Conservation (phyloP, 1,140 invertebrate species). For the Diorhabda carinulata region DNA sequence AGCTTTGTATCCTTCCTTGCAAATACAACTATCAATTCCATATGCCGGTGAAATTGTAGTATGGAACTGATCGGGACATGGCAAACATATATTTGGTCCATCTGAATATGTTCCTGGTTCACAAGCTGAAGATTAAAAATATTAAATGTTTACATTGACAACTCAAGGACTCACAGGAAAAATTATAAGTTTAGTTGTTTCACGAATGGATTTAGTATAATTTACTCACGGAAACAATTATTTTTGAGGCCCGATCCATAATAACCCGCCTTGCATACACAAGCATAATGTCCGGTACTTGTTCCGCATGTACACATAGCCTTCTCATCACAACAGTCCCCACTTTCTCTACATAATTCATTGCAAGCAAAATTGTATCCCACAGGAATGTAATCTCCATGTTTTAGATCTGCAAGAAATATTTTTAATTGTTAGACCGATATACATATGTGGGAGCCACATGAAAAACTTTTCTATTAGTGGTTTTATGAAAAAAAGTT, state of each 20-base stretch:
- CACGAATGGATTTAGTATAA: background rate
- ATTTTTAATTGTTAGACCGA: background rate
- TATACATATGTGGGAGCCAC: background rate
- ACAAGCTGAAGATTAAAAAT: slow-evolving; percentile 35
- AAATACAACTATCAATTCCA: slow-evolving; percentile 56
- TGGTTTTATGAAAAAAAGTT: too few relatives aligned
- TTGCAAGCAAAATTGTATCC: slow-evolving; percentile 53
- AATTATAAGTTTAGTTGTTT: background rate
- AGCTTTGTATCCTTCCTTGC: slow-evolving; percentile 47
- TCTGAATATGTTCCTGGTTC: slow-evolving; percentile 47
- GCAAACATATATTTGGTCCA: slow-evolving; percentile 52
- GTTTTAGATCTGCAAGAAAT: slow-evolving; percentile 57
- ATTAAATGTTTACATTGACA: background rate
- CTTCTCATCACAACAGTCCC: slow-evolving; percentile 54
- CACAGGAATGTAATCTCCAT: slow-evolving; percentile 55
- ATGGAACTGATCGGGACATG: slow-evolving; percentile 65
- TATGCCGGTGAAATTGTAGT: slow-evolving; percentile 54
- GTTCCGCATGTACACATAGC: slow-evolving; percentile 65
- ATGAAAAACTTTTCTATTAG: background rate
- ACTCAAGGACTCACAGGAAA: background rate
- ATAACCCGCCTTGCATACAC: slow-evolving; percentile 62
- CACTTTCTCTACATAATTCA: slow-evolving; percentile 51
- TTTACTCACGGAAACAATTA: slow-evolving; percentile 50
- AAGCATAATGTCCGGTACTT: slow-evolving; percentile 64
- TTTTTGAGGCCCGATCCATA: slow-evolving; percentile 62